These are phyloP conservation scores for Phocides pigmalion DNA, from an alignment of 1,140 invertebrate species.

Conservation along the genomic window DNA sequence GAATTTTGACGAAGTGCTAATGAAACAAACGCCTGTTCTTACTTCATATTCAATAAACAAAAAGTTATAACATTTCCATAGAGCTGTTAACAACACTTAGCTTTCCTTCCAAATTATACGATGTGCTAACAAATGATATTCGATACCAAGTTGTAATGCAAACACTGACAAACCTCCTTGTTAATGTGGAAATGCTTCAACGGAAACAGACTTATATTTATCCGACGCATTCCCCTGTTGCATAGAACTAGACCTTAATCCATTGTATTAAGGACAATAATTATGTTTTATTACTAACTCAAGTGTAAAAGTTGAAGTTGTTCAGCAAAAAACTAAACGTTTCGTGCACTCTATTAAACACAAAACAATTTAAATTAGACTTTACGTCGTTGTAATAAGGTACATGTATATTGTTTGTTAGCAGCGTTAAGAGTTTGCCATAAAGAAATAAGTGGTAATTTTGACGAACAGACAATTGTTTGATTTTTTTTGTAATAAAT, in stretches of 20 bases:
- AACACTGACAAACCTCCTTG: constrained; percentile 21
- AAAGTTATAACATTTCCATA: constrained; percentile 4
- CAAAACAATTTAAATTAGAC: neutral
- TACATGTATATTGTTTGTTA: neutral
- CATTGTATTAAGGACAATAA: neutral
- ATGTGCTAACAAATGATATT: constrained; percentile 32
- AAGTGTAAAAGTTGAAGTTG: constrained; percentile 14
- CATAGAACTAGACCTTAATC: neutral
- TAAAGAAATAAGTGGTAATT: constrained; percentile 29
- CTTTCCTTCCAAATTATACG: constrained; percentile 30
- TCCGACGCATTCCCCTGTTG: no score
- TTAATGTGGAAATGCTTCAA: constrained; percentile 28
- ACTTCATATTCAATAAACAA: no score
- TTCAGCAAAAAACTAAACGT: constrained; percentile 11
- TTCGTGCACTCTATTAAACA: neutral
- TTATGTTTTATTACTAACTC: neutral
- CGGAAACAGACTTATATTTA: constrained; percentile 1
- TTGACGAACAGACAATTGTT: constrained; percentile 28
- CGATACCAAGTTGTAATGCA: constrained; percentile 26
- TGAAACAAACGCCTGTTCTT: no score
- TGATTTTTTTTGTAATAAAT: constrained; percentile 19
- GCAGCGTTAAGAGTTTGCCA: constrained; percentile 2
- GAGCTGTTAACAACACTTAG: constrained; percentile 6
- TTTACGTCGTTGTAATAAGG: neutral
- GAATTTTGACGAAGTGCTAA: no score